A percentile compares a stretch with the other conserved stretches of the same genome.
These are phyloP conservation scores for Nestor notabilis DNA, from an alignment of 2,113 vertebrate genomes.

Conservation along the genomic window DNA sequence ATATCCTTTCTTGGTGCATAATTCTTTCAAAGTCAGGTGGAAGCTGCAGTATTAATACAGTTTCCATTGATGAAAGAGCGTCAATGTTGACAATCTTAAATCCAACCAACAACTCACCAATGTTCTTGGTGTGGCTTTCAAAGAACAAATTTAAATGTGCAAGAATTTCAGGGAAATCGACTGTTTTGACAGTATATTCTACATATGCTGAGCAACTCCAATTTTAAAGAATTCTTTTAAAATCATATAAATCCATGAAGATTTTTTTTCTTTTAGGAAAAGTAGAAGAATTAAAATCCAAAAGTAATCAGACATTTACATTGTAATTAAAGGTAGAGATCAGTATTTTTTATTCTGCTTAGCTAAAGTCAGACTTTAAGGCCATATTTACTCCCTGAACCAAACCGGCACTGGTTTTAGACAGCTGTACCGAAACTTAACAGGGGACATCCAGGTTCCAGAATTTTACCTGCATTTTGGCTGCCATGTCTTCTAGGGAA, in stretches of 20 bases:
- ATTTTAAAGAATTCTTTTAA: background rate
- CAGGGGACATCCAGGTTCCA: background rate
- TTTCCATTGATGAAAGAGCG: background rate
- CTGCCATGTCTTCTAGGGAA: background rate
- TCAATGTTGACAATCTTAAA: background rate
- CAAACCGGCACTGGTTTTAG: background rate
- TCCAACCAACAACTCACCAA: fast-evolving
- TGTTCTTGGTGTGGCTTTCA: background rate
- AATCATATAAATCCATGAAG: background rate
- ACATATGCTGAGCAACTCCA: background rate
- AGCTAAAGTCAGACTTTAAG: background rate
- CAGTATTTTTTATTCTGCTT: background rate
- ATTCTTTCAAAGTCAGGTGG: constrained; percentile 1
- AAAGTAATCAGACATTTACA: background rate
- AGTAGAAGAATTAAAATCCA: background rate
- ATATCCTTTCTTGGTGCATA: background rate
- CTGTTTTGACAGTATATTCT: background rate
- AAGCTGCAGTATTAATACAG: background rate
- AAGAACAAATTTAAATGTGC: background rate
- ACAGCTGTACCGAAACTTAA: background rate
- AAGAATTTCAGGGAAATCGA: background rate
- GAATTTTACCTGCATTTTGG: background rate
- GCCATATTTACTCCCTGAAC: background rate
- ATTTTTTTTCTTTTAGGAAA: background rate
- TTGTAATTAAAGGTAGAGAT: background rate